Conservation (phyloP, 2,113 vertebrate species). For the Zapus hudsonius region DNA sequence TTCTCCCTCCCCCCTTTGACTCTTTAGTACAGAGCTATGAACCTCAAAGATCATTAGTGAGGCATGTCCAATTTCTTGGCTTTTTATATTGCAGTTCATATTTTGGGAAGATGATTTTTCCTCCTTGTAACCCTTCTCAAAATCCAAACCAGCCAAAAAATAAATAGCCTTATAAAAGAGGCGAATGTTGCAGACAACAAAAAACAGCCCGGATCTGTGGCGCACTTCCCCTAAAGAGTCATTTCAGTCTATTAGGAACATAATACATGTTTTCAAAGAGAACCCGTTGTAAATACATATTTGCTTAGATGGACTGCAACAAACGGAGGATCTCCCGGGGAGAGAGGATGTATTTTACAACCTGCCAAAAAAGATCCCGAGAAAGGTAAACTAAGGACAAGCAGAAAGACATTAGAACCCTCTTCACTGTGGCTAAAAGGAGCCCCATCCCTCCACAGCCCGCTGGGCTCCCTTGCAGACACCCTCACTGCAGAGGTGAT, state of each 20-base stretch:
- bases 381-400: slow-evolving; percentile 60
- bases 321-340: slow-evolving; percentile 63
- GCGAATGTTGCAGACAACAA: slow-evolving; percentile 73
- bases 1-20: background rate
- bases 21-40: slow-evolving; percentile 53
- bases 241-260: slow-evolving; percentile 79
- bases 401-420: background rate
- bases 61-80: background rate
- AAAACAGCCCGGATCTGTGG: slow-evolving; percentile 53
- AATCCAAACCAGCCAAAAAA: slow-evolving; percentile 74
- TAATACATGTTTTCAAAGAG: slow-evolving; percentile 80
- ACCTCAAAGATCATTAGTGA: slow-evolving; percentile 58
- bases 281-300: slow-evolving; percentile 78
- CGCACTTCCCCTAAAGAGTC: slow-evolving; percentile 77
- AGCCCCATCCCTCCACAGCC: accelerated
- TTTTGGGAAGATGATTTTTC: slow-evolving; percentile 42
- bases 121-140: slow-evolving; percentile 48
- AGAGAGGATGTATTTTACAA: slow-evolving; percentile 71
- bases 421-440: background rate
- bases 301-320: slow-evolving; percentile 75
- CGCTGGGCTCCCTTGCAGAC: background rate
- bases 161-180: slow-evolving; percentile 81
- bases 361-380: slow-evolving; percentile 61
- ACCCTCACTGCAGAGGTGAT: background rate
- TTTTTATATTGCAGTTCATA: slow-evolving; percentile 43